Evolutionary conservation across 2,797 vertebrate genomes (phyloP), one percentile per base, ranked within the genome.

Genomic region (Aselliscus stoliczkanus): DNA sequence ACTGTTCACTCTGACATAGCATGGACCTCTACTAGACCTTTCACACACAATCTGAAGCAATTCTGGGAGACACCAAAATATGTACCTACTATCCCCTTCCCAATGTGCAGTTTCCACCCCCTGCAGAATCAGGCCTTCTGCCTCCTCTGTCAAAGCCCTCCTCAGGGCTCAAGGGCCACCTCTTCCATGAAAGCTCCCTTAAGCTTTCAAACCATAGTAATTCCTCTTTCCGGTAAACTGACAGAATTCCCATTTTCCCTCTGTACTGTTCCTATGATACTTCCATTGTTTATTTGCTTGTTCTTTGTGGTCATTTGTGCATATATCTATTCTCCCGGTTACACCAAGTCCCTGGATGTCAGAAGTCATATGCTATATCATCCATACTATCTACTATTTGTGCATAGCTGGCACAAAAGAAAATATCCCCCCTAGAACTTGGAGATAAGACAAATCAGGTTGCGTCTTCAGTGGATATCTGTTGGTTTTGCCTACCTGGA

Each of bases 21-120:
- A 12, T 1, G 0, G 27, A 27, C 37, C 12, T 39, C 20, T n/a
- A 10, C n/a, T 21, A n/a, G 13, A 23, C 29, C 1, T 11, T 72
- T 20, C n/a, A 76, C 17, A 52, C 50, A 5, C 1, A 29, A 47
- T 31, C 37, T 17, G 64, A 70, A 62, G 18, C 42, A 80, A 62
- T 67, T 56, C 77, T 62, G 15, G n/a, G 25, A 34, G 50, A 58
- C 29, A 23, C 27, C 37, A 21, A 37, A 92, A 80, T 10, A 31
- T 10, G 1, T 27, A 20, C 23, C 31, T 77, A 27, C 37, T 7
- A 1, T 42, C 15, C 29, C 54, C 73, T 54, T 42, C 17, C 7
- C 47, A 65, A 13, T 20, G 2, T 29, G 31, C 44, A 18, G 5
- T 10, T 44, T 17, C 20, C 15, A 5, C 17, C 31, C 23, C 18